Conservation (phyloP, 2,797 vertebrate species). For the Lateolabrax maculatus region DNA sequence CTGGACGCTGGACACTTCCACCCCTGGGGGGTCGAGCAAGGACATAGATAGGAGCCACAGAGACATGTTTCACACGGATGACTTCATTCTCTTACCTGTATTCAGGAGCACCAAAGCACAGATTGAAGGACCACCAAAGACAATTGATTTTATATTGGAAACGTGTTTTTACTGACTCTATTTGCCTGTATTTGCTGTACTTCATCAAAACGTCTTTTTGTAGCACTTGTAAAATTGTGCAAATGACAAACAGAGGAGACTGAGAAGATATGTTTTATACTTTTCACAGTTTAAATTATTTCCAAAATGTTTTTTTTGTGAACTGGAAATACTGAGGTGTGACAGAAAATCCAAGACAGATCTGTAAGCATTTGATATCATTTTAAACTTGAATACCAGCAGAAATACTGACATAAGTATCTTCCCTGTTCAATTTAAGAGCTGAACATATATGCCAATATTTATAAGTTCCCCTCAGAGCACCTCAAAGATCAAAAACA, state of each 20-base stretch:
- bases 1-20: slow-evolving; percentile 92
- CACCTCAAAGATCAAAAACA: slow-evolving; percentile 19
- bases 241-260: slow-evolving; percentile 7
- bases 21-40: slow-evolving; percentile 84
- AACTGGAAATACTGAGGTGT: neutral
- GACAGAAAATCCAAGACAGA: slow-evolving; percentile 2
- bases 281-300: slow-evolving; percentile 2
- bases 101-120: slow-evolving; percentile 53
- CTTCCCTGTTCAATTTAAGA: slow-evolving; percentile 2
- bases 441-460: neutral
- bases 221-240: slow-evolving; percentile 4
- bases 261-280: neutral
- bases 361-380: slow-evolving; percentile 10
- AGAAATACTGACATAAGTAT: neutral
- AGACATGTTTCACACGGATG: slow-evolving; percentile 46
- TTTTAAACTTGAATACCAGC: slow-evolving; percentile 16
- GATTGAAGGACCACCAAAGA: slow-evolving; percentile 34
- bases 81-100: slow-evolving; percentile 35
- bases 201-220: slow-evolving; percentile 22
- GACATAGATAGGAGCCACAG: slow-evolving; percentile 43
- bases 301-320: slow-evolving; percentile 5
- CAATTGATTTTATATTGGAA: slow-evolving; percentile 39
- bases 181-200: slow-evolving; percentile 58
- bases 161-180: slow-evolving; percentile 49
- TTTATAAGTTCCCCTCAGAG: neutral